phyloP scores from a whole-genome alignment of 1,140 invertebrate species.

The Thaumatotibia leucotreta region DNA sequence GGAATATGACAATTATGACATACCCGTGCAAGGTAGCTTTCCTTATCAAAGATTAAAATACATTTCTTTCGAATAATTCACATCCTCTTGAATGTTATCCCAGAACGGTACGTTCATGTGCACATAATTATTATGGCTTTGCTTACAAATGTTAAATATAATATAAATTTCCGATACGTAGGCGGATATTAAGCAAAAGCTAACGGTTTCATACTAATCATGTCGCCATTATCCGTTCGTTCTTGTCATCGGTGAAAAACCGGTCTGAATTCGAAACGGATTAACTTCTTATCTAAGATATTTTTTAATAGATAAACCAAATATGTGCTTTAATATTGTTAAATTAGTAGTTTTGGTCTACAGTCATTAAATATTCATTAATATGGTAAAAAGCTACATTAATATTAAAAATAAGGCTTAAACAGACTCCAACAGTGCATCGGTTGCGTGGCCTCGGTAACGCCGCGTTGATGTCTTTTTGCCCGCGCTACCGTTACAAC shows the following conservation, averaged over 20 bases:
- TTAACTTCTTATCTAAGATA: neutral
- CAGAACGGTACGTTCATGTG: neutral
- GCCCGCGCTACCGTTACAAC: neutral
- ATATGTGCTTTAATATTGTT: neutral
- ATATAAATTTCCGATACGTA: neutral
- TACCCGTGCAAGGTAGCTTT: too few species aligned
- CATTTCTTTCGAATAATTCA: too few species aligned
- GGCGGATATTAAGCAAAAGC: neutral
- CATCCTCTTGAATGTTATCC: neutral
- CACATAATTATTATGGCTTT: neutral
- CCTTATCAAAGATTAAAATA: too few species aligned
- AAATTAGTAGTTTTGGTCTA: neutral
- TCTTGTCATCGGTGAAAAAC: conserved; percentile 6
- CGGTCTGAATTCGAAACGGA: neutral
- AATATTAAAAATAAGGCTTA: neutral
- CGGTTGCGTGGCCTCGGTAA: too few species aligned
- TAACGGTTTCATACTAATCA: conserved; percentile 3
- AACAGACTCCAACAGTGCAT: neutral
- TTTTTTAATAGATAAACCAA: neutral
- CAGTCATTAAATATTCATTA: neutral
- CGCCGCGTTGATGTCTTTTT: neutral
- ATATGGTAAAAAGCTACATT: neutral
- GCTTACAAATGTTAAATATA: neutral
- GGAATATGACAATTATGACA: too few species aligned
- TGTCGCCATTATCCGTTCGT: conserved; percentile 2